Base-by-base conservation (phyloP, 2,888 invertebrate genomes). In the Stratiomys singularior region DNA sequence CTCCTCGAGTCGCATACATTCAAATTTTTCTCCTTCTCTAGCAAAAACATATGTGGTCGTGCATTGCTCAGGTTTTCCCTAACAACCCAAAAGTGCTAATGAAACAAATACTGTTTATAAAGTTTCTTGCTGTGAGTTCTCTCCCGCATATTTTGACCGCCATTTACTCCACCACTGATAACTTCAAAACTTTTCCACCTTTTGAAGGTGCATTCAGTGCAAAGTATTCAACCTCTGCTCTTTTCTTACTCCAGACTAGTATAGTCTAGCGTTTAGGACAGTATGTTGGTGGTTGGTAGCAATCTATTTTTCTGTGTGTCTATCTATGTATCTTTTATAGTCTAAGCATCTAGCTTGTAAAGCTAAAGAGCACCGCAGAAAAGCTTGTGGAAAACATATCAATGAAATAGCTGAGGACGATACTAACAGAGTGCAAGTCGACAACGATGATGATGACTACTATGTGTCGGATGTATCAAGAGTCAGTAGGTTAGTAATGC, bases 401-500 rank as follows among this genome's bases (percentile, higher is more conserved):
- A 52, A 52, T 52, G 52, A 52, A 37, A 52, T 52, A 52, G 52
- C 52, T 18, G 52, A 13, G 18, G 18, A 5, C n/a, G 52, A 52
- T 13, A n/a, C 52, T 52, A 52, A 13, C 52, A 4, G 4, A 13
- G 4, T 52, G 7, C 3, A 4, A 52, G 52, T 5, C 52, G 37
- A 37, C 37, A 9, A 37, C 37, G 37, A 37, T 37, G 9, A 37
- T 37, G 37, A 37, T 37, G 37, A 37, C 37, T 37, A 9, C 37
- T 37, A 37, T 37, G 37, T 37, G 37, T 37, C 37, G 52, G 52
- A 52, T 52, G 52, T 52, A n/a, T 15, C 15, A 52, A 13, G 52
- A 52, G 52, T 52, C 52, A 52, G 52, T 52, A 52, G 52, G 52
- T 52, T 52, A 52, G 52, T 52, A 52, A 52, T 13, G 52, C 52